Evolutionary conservation across 2,113 vertebrate genomes (phyloP).

Genomic region (Ranitomeya variabilis): DNA sequence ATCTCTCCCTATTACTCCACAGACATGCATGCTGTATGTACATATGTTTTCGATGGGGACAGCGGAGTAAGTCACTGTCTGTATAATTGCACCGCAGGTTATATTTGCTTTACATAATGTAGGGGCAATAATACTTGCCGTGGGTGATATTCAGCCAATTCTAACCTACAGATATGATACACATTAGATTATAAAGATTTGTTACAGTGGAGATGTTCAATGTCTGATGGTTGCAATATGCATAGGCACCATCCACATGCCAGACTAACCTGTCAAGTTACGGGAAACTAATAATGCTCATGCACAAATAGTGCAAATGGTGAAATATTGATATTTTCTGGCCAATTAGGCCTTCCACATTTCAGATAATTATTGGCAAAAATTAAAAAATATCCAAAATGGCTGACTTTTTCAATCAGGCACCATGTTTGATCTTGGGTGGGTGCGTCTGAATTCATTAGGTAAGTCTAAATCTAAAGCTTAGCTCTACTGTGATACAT

Average conservation of each 20-base stretch:
- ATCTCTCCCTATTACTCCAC: too few species aligned
- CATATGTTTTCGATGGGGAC: too few species aligned
- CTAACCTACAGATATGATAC: too few species aligned
- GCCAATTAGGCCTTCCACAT: neutral
- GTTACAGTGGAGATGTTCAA: neutral
- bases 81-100: neutral
- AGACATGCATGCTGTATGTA: too few species aligned
- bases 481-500: neutral
- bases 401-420: neutral
- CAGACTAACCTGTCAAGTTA: too few species aligned
- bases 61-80: too few species aligned
- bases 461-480: neutral
- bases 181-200: neutral
- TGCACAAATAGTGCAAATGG: neutral
- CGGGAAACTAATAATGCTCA: neutral
- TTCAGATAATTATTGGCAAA: neutral
- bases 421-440: neutral
- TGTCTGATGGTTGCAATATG: too few species aligned
- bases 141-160: too few species aligned
- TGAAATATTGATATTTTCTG: neutral
- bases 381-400: neutral
- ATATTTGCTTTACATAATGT: too few species aligned
- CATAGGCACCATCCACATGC: too few species aligned
- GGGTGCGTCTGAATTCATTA: neutral
- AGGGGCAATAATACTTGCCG: too few species aligned